Percentiles rank a stretch among this genome's conserved stretches.
Evolutionary conservation across 2,797 vertebrate species (phyloP).

Genomic region (Triplophysa yarkandensis): DNA sequence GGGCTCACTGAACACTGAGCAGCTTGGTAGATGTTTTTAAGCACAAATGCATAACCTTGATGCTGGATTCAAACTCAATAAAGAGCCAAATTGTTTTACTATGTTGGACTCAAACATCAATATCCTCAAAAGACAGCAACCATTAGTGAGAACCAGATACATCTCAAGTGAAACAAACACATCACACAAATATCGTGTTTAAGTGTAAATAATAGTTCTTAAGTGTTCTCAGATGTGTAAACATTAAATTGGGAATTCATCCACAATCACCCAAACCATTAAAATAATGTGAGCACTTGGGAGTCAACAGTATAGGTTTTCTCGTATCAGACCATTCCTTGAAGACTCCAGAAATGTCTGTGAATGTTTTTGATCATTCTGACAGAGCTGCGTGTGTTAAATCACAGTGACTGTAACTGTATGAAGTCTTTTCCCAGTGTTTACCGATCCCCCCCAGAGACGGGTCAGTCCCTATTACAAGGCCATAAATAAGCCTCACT

Average conservation of each 20-base stretch:
- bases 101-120: conserved; percentile 34
- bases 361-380: conserved; percentile 22
- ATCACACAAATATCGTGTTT: neutral
- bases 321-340: neutral
- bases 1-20: neutral
- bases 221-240: neutral
- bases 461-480: conserved; percentile 39
- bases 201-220: neutral
- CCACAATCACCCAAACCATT: no score
- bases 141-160: conserved; percentile 16
- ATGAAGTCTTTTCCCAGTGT: conserved; percentile 61
- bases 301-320: neutral
- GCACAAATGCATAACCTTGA: conserved; percentile 33
- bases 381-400: conserved; percentile 11
- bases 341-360: neutral
- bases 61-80: conserved; percentile 40
- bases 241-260: neutral
- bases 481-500: conserved; percentile 59
- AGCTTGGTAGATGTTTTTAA: neutral
- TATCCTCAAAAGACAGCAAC: conserved; percentile 19
- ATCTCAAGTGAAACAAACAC: conserved; percentile 15
- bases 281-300: neutral
- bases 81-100: conserved; percentile 49
- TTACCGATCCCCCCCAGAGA: conserved; percentile 51
- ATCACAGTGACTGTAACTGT: conserved; percentile 22